Evolutionary conservation across 2,888 invertebrate genomes (phyloP), one percentile per base, ranked within the genome.

Genomic region (Nemurella pictetii): DNA sequence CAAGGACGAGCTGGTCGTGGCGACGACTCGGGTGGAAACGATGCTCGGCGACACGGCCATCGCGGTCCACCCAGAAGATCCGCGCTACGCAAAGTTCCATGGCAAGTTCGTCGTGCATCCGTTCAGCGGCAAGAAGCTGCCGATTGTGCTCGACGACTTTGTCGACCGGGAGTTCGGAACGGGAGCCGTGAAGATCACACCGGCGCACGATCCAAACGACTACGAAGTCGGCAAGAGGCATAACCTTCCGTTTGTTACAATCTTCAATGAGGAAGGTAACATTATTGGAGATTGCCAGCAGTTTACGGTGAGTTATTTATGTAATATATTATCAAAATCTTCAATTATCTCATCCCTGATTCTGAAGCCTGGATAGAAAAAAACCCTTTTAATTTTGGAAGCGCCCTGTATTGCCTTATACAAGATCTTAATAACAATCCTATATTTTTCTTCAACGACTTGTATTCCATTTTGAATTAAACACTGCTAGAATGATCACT

Each of bases 111-210:
- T 97, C 0, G 91, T 92, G 75, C 99, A 99, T 93, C 99, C 99
- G 0, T 97, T 99, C 90, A 92, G 95, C 85, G 92, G 95, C 84
- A 93, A 98, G 85, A 93, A 93, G 86, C 91, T 99, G 87, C 98
- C 98, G 0, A 94, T 99, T 87, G 93, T 99, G 20, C 94, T 94
- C 80, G 99, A 99, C 89, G 95, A 96, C 0, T 98, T 97, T 89
- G 99, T 99, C 0, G 99, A 99, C 88, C 95, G 95, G 91, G 93
- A 94, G 86, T 99, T 99, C 90, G 99, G 99, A 88, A 99, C 99
- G 84, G 99, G 99, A 87, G 99, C 98, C 86, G 99, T 99, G 0
- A 99, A 99, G 92, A 97, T 99, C 86, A 99, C 99, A 0, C 99
- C 99, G 0, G 99, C 98, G 0, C 99, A 99, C 90, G 99, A 99